Evolutionary conservation across 2,113 vertebrate genomes (phyloP).

Genomic region (Hemiscyllium ocellatum): DNA sequence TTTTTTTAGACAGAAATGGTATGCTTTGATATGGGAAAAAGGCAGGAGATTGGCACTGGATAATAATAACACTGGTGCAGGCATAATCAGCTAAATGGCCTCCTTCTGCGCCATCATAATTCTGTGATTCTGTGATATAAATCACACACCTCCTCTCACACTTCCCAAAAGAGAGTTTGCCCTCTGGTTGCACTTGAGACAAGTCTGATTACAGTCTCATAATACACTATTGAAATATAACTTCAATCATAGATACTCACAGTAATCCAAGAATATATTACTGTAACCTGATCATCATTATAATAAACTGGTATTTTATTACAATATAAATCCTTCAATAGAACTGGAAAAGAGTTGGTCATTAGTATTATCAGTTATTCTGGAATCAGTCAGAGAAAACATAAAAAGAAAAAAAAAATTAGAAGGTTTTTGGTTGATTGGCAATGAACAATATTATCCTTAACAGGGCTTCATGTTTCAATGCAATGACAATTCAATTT

Average conservation of each 20-base stretch:
- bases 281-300: background rate
- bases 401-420: background rate
- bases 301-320: background rate
- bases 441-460: background rate
- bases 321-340: background rate
- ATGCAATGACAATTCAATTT: background rate
- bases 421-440: background rate
- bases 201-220: background rate
- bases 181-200: background rate
- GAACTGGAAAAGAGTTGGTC: background rate
- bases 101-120: no score
- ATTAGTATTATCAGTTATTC: background rate
- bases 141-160: no score
- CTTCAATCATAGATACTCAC: background rate
- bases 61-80: no score
- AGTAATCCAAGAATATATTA: background rate
- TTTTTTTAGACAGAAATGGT: no score
- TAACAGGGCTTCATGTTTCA: background rate
- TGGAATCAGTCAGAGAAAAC: background rate
- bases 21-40: no score
- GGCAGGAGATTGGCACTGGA: no score
- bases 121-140: no score
- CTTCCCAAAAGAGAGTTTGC: background rate
- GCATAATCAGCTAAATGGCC: no score
- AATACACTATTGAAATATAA: background rate